Percentiles rank a stretch among this genome's conserved stretches.
Conservation (phyloP, 2,888 invertebrate species). For the Aspidiotus rigidus region DNA sequence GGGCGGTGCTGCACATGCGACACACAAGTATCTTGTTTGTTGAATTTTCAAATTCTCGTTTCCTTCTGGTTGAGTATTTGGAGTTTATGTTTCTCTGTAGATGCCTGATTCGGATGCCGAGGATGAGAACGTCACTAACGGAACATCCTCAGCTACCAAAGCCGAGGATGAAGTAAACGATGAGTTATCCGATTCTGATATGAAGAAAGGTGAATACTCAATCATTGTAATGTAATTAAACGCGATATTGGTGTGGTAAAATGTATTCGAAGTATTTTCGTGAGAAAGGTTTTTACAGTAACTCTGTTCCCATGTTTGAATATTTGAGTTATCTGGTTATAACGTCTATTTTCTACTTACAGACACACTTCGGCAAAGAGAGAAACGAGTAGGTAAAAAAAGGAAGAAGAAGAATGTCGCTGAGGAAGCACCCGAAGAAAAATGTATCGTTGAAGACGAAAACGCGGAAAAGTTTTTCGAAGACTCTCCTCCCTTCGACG, state of each 20-base stretch:
- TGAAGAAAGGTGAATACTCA: conserved; percentile 48
- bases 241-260: too few relatives aligned
- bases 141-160: not conserved
- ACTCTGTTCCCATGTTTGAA: not conserved
- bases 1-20: too few relatives aligned
- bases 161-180: conserved; percentile 47
- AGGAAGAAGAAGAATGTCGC: conserved; percentile 45
- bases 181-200: conserved; percentile 68
- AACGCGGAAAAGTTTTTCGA: conserved; percentile 50
- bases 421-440: conserved; percentile 49
- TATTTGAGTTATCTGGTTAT: not conserved
- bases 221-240: too few relatives aligned
- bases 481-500: conserved; percentile 54
- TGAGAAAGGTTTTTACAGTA: too few relatives aligned
- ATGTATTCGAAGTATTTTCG: too few relatives aligned
- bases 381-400: conserved; percentile 50
- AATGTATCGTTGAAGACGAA: conserved; percentile 40
- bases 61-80: not conserved
- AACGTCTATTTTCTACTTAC: conserved; percentile 6
- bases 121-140: conserved; percentile 44
- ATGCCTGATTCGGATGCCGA: conserved; percentile 33
- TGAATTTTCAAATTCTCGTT: not conserved
- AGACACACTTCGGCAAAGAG: conserved; percentile 59
- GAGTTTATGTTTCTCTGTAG: conserved; percentile 10
- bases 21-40: too few relatives aligned